Conservation (phyloP, 2,113 vertebrate species). For the Campylorhamphus procurvoides region DNA sequence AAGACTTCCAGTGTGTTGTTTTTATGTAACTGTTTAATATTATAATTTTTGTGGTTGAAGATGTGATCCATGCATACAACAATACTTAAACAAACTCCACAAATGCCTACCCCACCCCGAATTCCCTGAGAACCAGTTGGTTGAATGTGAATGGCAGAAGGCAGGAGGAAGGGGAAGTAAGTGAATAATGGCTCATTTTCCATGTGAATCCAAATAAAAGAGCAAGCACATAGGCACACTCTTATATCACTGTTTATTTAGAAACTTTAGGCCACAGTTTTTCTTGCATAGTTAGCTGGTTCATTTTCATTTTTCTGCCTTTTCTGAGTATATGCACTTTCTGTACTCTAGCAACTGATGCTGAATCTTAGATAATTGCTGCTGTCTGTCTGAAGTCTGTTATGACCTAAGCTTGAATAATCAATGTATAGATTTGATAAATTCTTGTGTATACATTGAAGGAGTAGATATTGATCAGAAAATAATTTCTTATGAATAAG, state of each 20-base stretch:
- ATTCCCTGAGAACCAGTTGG: not conserved
- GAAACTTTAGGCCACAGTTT: not conserved
- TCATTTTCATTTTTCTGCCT: not conserved
- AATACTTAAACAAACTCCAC: not conserved
- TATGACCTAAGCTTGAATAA: not conserved
- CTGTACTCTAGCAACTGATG: not conserved
- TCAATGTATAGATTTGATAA: not conserved
- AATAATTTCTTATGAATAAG: not conserved
- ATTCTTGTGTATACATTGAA: not conserved
- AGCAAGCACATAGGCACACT: not conserved
- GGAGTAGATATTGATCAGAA: not conserved
- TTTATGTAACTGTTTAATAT: not conserved
- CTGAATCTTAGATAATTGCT: not conserved
- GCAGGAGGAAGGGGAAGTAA: accelerated
- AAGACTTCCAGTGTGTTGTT: not conserved
- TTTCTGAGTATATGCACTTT: not conserved
- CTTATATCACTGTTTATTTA: not conserved
- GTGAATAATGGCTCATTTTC: not conserved
- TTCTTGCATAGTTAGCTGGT: not conserved
- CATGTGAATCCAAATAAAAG: not conserved
- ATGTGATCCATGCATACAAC: not conserved
- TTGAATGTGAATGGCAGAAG: not conserved
- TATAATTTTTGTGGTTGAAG: not conserved
- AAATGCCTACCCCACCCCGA: accelerated
- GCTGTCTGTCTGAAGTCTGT: not conserved